Conservation (phyloP, 2,113 vertebrate genomes). For the Lutjanus erythropterus region DNA sequence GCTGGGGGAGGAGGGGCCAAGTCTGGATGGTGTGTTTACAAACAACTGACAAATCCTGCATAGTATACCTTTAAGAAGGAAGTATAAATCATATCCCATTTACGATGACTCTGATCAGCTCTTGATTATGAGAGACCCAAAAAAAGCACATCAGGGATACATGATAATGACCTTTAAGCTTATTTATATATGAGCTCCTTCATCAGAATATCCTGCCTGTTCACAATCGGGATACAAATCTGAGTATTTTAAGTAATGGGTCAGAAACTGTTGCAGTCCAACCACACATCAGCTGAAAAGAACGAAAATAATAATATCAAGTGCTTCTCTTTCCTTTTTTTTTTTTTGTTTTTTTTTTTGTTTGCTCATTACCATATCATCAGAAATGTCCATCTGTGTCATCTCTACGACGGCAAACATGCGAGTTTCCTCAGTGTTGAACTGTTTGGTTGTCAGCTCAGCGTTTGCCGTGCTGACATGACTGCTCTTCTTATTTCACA, state of each 20-base stretch:
- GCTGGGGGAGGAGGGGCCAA: no score
- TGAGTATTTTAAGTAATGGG: slow-evolving; percentile 23
- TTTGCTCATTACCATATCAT: slow-evolving; percentile 57
- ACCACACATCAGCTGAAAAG: slow-evolving; percentile 24
- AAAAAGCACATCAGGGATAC: slow-evolving; percentile 18
- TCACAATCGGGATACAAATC: neutral
- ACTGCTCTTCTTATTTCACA: slow-evolving; percentile 63
- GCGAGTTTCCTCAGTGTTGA: slow-evolving; percentile 52
- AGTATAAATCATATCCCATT: slow-evolving; percentile 6
- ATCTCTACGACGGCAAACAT: slow-evolving; percentile 19
- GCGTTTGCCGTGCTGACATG: slow-evolving; percentile 38
- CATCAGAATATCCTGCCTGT: slow-evolving; percentile 6
- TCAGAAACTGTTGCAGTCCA: slow-evolving; percentile 43
- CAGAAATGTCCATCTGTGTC: slow-evolving; percentile 32
- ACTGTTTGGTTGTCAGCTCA: slow-evolving; percentile 42
- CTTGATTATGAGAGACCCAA: neutral
- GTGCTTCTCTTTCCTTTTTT: slow-evolving; percentile 37
- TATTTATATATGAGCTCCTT: neutral
- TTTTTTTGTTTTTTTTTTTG: neutral
- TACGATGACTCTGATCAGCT: slow-evolving; percentile 3
- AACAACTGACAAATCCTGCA: no score
- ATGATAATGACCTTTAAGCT: neutral
- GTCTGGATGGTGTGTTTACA: no score
- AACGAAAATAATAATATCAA: slow-evolving; percentile 30
- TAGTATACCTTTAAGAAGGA: slow-evolving; percentile 12